Base-by-base conservation (phyloP, 2,888 invertebrate genomes). In the Cantharis nigra region DNA sequence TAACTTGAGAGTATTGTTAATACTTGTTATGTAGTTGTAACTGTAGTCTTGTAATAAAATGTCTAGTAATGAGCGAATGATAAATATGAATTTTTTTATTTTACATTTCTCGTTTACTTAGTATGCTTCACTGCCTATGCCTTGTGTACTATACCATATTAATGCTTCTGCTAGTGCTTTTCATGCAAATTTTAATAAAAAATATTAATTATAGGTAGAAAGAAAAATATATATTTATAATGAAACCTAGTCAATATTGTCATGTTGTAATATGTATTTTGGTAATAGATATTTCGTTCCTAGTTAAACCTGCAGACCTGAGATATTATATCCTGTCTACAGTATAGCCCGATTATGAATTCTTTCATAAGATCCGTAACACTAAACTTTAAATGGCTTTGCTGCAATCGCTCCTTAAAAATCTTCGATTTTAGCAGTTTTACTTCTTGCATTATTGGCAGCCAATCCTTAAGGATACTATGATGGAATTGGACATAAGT, bases 41-140 rank as follows among this genome's bases (percentile, higher is more conserved):
- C 49, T 67, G 65, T 23, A 13, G 65, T 67, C 64, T 20, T 64
- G 64, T 64, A 18, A 18, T 64, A 64, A 23, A 67, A n/a, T 67
- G 18, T 67, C 13, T 67, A 67, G 26, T 67, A 67, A 18, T 11
- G 20, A 18, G 13, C 13, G 49, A 49, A 49, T 49, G 49, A 49
- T 49, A n/a, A 49, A 49, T 49, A 49, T 49, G n/a, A 49, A 49
- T n/a, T 49, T 20, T 20, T 20, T 49, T n/a, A 49, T 49, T 49
- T 49, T 3, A 49, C n/a, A 3, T 13, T 23, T 65, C 23, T 67
- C n/a, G 5, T 18, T 64, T 10, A 49, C 1, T 49, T 49, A 49
- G 49, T 49, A 64, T 26, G 65, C 65, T 67, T 67, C 65, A 67
- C 65, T 67, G 65, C 65, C 65, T 67, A 67, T 67, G 65, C 65